phyloP scores from a whole-genome alignment of 2,888 invertebrate genomes.

The Oeneis ivallda region DNA sequence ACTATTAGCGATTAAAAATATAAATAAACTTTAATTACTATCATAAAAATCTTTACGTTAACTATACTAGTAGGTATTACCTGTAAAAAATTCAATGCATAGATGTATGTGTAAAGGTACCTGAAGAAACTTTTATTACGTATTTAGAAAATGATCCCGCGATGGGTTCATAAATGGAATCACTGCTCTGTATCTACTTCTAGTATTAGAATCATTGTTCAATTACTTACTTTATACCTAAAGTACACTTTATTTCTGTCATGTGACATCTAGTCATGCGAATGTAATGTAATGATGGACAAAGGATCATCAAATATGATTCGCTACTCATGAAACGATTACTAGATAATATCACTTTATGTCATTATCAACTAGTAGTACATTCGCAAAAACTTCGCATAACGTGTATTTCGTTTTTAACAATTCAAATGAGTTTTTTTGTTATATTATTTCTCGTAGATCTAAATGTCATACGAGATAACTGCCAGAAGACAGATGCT shows the following conservation, averaged over 20 bases:
- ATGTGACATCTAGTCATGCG: constrained; percentile 37
- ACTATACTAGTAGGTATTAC: too few species aligned
- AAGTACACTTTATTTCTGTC: constrained; percentile 18
- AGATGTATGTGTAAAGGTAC: too few species aligned
- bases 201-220: not conserved
- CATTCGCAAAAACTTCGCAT: not conserved
- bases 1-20: not conserved
- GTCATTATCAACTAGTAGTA: not conserved
- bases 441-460: constrained; percentile 12
- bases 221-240: not conserved
- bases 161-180: not conserved
- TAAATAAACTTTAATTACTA: not conserved
- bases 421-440: constrained; percentile 15
- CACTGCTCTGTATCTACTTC: not conserved
- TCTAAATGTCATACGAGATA: constrained; percentile 19
- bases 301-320: constrained; percentile 5
- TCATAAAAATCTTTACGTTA: not conserved
- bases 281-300: constrained; percentile 21
- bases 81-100: not conserved
- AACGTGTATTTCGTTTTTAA: not conserved
- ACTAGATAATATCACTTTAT: constrained; percentile 2
- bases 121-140: too few species aligned
- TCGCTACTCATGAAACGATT: not conserved
- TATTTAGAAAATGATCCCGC: too few species aligned
- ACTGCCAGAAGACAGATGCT: constrained; percentile 17